A percentile compares a stretch with the other conserved stretches of the same genome.
phyloP scores from a whole-genome alignment of 2,797 vertebrate species.

The Sternarchorhynchus goeldii region DNA sequence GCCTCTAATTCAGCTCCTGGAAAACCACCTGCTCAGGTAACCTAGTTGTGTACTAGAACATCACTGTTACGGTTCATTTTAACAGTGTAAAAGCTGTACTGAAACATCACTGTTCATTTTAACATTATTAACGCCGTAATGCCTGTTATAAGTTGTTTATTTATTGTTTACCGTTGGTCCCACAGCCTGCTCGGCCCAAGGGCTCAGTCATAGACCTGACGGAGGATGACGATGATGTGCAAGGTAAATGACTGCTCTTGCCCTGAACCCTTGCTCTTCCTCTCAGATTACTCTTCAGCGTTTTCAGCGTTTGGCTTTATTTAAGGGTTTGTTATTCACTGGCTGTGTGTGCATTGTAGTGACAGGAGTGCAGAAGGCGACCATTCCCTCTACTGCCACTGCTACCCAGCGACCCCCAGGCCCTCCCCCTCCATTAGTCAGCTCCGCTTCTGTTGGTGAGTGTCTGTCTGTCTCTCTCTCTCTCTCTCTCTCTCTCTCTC shows the following conservation, averaged over 20 bases:
- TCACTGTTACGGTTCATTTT: background rate
- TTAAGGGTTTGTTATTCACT: background rate
- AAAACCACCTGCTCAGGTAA: constrained; percentile 76
- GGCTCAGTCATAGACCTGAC: constrained; percentile 96
- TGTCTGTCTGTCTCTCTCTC: background rate
- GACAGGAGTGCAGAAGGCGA: constrained; percentile 77
- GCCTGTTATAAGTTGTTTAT: background rate
- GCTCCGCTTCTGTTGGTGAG: constrained; percentile 68
- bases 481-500: background rate
- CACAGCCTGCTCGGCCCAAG: constrained; percentile 80
- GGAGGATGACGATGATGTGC: constrained; percentile 93
- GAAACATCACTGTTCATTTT: background rate
- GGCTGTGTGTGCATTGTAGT: constrained; percentile 60
- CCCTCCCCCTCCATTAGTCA: constrained; percentile 60
- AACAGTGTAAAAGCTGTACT: background rate
- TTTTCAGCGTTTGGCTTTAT: constrained; percentile 2
- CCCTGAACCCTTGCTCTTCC: background rate
- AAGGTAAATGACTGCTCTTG: constrained; percentile 65
- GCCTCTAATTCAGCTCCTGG: constrained; percentile 71
- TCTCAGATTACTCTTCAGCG: background rate
- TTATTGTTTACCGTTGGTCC: constrained; percentile 40
- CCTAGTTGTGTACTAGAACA: constrained; percentile 30
- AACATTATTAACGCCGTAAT: background rate
- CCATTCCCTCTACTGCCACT: constrained; percentile 50
- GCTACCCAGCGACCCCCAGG: constrained; percentile 61